phyloP scores from a whole-genome alignment of 2,888 invertebrate genomes.

The Chloroclysta siterata region DNA sequence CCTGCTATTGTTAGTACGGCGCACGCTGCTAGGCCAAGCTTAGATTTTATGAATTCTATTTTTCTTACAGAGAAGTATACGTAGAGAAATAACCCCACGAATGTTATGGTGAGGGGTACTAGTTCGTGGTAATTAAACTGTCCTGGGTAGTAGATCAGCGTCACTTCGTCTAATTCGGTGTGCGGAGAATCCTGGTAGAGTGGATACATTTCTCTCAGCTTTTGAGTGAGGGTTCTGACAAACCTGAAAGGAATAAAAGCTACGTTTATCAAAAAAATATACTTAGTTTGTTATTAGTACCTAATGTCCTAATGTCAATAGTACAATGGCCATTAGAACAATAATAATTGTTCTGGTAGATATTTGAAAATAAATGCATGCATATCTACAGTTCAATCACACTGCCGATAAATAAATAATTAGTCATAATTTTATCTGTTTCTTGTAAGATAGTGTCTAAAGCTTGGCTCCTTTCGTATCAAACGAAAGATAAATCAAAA shows the following conservation, averaged over 20 bases:
- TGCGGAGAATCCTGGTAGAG: slow-evolving; percentile 86
- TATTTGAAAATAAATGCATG: background rate
- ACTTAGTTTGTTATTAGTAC: no score
- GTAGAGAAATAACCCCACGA: slow-evolving; percentile 94
- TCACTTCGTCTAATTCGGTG: slow-evolving; percentile 71
- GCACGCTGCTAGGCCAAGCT: slow-evolving; percentile 93
- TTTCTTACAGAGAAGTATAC: slow-evolving; percentile 98
- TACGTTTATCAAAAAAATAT: background rate
- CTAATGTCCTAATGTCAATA: no score
- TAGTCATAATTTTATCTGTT: slow-evolving; percentile 1
- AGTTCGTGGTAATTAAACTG: slow-evolving; percentile 94
- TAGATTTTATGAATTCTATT: slow-evolving; percentile 96
- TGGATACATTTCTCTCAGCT: slow-evolving; percentile 89
- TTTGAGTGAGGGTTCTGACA: slow-evolving; percentile 89
- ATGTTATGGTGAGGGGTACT: slow-evolving; percentile 93
- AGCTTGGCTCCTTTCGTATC: background rate
- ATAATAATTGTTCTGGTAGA: background rate
- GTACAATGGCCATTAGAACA: background rate
- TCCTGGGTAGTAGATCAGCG: slow-evolving; percentile 93
- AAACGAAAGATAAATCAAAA: background rate
- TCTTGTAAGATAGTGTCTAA: background rate
- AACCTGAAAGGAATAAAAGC: slow-evolving; percentile 85
- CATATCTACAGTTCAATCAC: slow-evolving; percentile 3
- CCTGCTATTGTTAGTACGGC: slow-evolving; percentile 94
- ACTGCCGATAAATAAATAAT: background rate